A percentile compares a stretch with the other conserved stretches of the same genome.
These are phyloP conservation scores for Eospalax fontanierii DNA, from an alignment of 2,797 vertebrate species.

Conservation along the genomic window DNA sequence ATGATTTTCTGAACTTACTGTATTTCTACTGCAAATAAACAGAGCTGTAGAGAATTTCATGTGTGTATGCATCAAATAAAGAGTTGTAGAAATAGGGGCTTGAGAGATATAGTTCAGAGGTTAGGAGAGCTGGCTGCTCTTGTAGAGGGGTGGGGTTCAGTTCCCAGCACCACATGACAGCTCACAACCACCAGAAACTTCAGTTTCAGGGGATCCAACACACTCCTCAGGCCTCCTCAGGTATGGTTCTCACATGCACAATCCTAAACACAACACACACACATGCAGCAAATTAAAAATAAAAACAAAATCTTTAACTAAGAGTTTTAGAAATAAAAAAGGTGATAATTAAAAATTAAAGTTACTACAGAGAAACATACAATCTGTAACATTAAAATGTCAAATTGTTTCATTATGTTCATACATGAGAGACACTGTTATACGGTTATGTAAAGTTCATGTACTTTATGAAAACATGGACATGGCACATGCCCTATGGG, in stretches of 20 bases:
- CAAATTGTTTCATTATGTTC: not conserved
- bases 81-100: not conserved
- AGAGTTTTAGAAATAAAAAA: constrained; percentile 56
- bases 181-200: not conserved
- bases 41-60: not conserved
- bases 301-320: not conserved
- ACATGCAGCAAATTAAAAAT: not conserved
- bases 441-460: not conserved
- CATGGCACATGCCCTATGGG: not conserved
- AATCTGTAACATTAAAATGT: not conserved
- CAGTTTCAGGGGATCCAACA: not conserved
- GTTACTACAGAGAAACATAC: not conserved
- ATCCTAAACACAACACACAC: not conserved
- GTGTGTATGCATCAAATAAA: not conserved
- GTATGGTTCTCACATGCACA: not conserved
- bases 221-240: too few relatives aligned
- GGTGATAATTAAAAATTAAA: not conserved
- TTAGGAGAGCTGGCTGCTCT: not conserved
- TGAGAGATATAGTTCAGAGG: not conserved
- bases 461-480: not conserved
- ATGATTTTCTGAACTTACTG: not conserved
- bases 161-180: not conserved
- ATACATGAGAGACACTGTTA: not conserved
- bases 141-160: not conserved
- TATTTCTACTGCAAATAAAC: constrained; percentile 12